Evolutionary conservation across 2,888 invertebrate species (phyloP).

Genomic region (Hirtodrosophila histrioides): DNA sequence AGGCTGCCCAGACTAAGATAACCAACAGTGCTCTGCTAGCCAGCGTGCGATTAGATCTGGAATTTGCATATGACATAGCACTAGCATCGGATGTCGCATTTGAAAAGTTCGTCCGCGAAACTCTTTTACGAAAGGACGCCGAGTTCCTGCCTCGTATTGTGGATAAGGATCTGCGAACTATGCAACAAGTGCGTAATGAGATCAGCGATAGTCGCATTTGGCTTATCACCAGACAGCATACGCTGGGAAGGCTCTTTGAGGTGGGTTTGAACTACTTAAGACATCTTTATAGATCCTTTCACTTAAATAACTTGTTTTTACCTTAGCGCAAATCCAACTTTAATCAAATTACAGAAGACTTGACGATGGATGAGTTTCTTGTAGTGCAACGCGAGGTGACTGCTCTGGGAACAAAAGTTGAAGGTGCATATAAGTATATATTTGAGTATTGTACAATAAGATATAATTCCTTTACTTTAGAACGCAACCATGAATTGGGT

Average conservation of each 20-base stretch:
- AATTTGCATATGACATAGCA: background rate
- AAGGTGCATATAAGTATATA: constrained; percentile 28
- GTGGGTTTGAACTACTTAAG: constrained; percentile 18
- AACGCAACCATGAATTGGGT: constrained; percentile 28
- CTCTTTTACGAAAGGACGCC: constrained; percentile 38
- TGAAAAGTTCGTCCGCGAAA: constrained; percentile 12
- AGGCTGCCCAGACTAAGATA: constrained; percentile 11
- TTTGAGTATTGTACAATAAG: too few relatives aligned
- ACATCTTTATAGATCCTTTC: too few relatives aligned
- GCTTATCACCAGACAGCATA: constrained; percentile 43
- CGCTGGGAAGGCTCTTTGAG: constrained; percentile 43
- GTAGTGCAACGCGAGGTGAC: constrained; percentile 32
- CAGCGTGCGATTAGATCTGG: constrained; percentile 28
- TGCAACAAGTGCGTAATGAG: constrained; percentile 45
- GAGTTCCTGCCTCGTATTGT: constrained; percentile 28
- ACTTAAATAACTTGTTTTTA: background rate
- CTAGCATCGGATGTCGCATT: background rate
- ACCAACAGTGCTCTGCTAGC: background rate
- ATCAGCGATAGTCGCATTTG: constrained; percentile 41
- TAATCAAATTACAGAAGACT: constrained; percentile 34
- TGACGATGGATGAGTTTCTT: constrained; percentile 48
- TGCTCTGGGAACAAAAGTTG: constrained; percentile 24
- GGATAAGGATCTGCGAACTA: constrained; percentile 34
- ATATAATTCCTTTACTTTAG: constrained; percentile 5
- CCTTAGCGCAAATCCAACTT: constrained; percentile 39